Evolutionary conservation across 2,113 vertebrate genomes (phyloP).

Genomic region (Tachycineta bicolor): DNA sequence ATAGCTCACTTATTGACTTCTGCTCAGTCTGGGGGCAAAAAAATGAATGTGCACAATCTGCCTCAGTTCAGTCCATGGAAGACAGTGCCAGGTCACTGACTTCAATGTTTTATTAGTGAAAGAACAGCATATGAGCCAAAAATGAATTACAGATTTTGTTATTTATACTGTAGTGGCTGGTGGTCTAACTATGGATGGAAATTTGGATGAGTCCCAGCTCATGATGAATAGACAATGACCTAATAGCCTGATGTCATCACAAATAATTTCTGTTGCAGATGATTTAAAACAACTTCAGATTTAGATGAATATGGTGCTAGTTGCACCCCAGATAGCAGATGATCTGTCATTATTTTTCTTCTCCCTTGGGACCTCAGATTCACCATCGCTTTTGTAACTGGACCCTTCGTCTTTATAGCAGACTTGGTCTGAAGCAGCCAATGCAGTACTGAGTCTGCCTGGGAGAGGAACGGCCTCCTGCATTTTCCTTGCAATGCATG

Average conservation of each 20-base stretch:
- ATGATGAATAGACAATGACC: neutral
- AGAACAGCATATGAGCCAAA: neutral
- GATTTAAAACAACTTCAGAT: neutral
- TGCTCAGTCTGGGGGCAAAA: neutral
- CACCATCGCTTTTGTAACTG: accelerated
- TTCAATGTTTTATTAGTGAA: neutral
- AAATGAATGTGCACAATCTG: neutral
- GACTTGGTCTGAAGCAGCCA: neutral
- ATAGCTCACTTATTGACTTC: neutral
- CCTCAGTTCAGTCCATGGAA: neutral
- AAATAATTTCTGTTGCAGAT: neutral
- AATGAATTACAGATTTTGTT: neutral
- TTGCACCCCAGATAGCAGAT: neutral
- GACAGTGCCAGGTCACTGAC: neutral
- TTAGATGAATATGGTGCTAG: neutral
- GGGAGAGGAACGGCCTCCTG: neutral
- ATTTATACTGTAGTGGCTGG: neutral
- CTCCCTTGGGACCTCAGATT: neutral
- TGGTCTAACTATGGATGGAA: neutral
- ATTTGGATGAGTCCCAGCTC: neutral
- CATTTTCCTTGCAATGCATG: neutral
- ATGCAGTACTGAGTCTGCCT: neutral
- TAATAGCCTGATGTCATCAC: neutral
- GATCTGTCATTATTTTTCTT: neutral
- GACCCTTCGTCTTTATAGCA: neutral